Conservation (phyloP, 2,113 vertebrate genomes). For the Circaetus gallicus region DNA sequence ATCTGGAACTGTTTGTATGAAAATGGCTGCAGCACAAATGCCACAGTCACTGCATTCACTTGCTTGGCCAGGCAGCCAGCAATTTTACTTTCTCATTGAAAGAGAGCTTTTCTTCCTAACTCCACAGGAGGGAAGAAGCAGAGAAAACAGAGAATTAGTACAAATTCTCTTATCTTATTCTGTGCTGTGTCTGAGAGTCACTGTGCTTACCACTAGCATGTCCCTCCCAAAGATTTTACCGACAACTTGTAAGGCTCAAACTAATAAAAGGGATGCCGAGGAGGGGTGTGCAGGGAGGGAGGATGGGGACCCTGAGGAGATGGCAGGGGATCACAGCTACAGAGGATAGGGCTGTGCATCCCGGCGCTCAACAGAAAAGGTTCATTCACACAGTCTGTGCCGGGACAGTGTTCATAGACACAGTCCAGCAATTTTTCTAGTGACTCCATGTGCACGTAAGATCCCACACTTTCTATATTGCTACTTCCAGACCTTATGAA, state of each 20-base stretch:
- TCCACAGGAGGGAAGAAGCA: not conserved
- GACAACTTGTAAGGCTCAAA: not conserved
- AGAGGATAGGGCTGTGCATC: not conserved
- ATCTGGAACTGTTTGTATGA: constrained; percentile 4
- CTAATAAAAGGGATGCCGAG: not conserved
- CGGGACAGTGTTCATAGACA: not conserved
- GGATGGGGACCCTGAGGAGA: not conserved
- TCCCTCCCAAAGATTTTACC: not conserved
- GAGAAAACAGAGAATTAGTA: not conserved
- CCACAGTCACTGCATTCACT: constrained; percentile 20
- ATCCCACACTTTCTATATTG: not conserved
- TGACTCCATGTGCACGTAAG: not conserved
- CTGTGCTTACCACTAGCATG: not conserved
- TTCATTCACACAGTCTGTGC: not conserved
- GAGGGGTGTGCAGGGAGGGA: not conserved
- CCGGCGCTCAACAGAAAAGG: not conserved
- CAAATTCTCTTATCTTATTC: not conserved
- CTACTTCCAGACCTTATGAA: not conserved
- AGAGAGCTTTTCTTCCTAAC: not conserved
- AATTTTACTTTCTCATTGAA: not conserved
- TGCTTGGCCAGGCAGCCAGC: not conserved
- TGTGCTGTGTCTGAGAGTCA: not conserved
- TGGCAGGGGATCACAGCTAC: not conserved
- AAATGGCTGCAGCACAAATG: not conserved
- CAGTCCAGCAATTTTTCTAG: not conserved